Base-by-base conservation (phyloP, 2,113 vertebrate species). In the Hiodon tergisus region DNA sequence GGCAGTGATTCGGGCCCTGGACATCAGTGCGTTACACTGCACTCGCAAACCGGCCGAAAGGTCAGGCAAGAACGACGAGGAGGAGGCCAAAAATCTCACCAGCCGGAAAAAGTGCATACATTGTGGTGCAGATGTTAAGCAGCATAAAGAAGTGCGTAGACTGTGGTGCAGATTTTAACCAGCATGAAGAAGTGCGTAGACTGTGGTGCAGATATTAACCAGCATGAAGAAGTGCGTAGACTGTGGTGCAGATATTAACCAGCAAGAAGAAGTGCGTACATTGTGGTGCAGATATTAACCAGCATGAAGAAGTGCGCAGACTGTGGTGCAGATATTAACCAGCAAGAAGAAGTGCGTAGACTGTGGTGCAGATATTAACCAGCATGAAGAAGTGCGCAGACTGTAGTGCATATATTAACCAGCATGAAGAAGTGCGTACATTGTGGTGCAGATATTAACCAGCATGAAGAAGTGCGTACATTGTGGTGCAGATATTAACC, bases 271-370 rank as follows among this genome's bases (percentile, higher is more conserved):
- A 4, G 11, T 16, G n/a, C 53, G 78, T 48, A 17, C 8, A 70
- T 5, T 48, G 11, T 2, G 11, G 31, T 46, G 17, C 6, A 4
- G 46, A 4, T 1, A 3, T 46, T 3, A 6, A 7, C 14, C 13
- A n/a, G 6, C 47, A 60, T n/a, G 13, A 55, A 51, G 10, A 67
- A 13, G 71, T 78, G 69, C 70, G 71, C 91, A 98, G 95, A 94
- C 95, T 0, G 93, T 94, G 14, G 92, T 91, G 84, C 95, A 98
- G 84, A 96, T 84, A 65, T 93, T 97, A 54, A 98, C 81, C 71
- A 98, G 85, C 78, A 98, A 90, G 81, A 98, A 98, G 73, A 98
- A 91, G 0, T n/a, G n/a, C n/a, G n/a, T n/a, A 91, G 0, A 95
- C 0, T 0, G 93, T 94, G 0, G 93, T 69, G 14, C n/a, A 55